Evolutionary conservation across 1,140 invertebrate species (phyloP).

Genomic region (Drosophila yakuba): DNA sequence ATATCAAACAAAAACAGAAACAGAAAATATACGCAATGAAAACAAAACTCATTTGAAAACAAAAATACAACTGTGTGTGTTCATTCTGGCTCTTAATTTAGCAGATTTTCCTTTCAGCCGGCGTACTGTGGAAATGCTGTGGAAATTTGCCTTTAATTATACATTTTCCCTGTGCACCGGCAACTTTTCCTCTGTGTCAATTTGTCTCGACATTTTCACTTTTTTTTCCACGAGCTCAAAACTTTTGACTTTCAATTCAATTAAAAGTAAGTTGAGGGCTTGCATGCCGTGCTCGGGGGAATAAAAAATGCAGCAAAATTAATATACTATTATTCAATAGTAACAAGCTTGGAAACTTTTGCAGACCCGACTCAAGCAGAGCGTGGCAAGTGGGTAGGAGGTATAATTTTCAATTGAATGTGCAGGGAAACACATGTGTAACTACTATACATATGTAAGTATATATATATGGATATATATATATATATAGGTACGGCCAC

Average conservation of each 20-base stretch:
- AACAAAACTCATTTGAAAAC: slow-evolving; percentile 54
- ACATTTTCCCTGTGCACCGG: slow-evolving; percentile 32
- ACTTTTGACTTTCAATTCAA: slow-evolving; percentile 54
- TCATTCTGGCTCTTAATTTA: slow-evolving; percentile 24
- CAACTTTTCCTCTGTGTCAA: slow-evolving; percentile 47
- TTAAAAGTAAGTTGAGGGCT: slow-evolving; percentile 46
- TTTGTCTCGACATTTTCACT: slow-evolving; percentile 50
- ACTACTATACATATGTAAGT: background rate
- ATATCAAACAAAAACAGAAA: slow-evolving; percentile 66
- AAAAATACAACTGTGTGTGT: slow-evolving; percentile 24
- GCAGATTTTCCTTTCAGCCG: slow-evolving; percentile 13
- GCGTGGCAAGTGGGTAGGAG: slow-evolving; percentile 27
- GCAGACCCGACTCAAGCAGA: slow-evolving; percentile 38
- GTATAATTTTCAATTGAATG: slow-evolving; percentile 38
- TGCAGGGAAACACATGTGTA: slow-evolving; percentile 27
- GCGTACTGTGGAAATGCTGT: slow-evolving; percentile 1
- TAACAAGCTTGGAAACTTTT: slow-evolving; percentile 52
- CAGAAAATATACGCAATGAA: slow-evolving; percentile 52
- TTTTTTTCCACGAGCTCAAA: slow-evolving; percentile 33
- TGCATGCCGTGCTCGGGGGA: slow-evolving; percentile 6
- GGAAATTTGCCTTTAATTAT: slow-evolving; percentile 49
- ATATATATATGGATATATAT: no score
- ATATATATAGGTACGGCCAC: slow-evolving; percentile 1
- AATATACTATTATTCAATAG: slow-evolving; percentile 56
- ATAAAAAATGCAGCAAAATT: slow-evolving; percentile 41